Evolutionary conservation across 2,113 vertebrate species (phyloP).

Genomic region (Plectropomus leopardus): DNA sequence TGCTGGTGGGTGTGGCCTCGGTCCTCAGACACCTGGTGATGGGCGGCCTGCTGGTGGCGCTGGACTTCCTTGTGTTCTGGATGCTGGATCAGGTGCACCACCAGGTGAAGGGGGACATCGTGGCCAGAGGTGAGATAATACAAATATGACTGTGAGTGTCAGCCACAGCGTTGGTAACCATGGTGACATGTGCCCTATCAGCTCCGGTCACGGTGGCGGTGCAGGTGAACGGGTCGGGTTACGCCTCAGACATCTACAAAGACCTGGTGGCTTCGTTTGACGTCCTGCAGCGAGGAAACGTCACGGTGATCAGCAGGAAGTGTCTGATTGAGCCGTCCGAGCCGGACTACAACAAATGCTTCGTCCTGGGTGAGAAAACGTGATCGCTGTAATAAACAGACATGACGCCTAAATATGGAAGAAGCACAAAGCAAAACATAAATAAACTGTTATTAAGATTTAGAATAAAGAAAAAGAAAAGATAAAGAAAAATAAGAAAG

Average conservation of each 20-base stretch:
- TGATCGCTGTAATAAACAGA: too few relatives aligned
- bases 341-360: conserved; percentile 76
- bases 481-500: too few relatives aligned
- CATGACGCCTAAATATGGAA: too few relatives aligned
- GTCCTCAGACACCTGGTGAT: conserved; percentile 82
- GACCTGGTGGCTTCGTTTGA: conserved; percentile 89
- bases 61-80: conserved; percentile 93
- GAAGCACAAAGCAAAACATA: too few relatives aligned
- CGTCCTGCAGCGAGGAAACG: conserved; percentile 86
- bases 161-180: not conserved
- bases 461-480: too few relatives aligned
- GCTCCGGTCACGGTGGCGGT: conserved; percentile 83
- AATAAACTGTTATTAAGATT: too few relatives aligned
- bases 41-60: conserved; percentile 81
- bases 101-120: conserved; percentile 84
- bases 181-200: conserved; percentile 46
- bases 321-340: conserved; percentile 85
- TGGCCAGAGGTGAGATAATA: conserved; percentile 82
- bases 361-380: conserved; percentile 52
- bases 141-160: not conserved
- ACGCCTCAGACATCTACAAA: conserved; percentile 87
- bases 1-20: conserved; percentile 57
- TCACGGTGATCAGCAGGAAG: conserved; percentile 87
- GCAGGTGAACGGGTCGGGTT: conserved; percentile 86
- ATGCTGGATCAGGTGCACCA: conserved; percentile 89